Conservation (phyloP, 2,888 invertebrate genomes). For the Crocallis elinguaria region DNA sequence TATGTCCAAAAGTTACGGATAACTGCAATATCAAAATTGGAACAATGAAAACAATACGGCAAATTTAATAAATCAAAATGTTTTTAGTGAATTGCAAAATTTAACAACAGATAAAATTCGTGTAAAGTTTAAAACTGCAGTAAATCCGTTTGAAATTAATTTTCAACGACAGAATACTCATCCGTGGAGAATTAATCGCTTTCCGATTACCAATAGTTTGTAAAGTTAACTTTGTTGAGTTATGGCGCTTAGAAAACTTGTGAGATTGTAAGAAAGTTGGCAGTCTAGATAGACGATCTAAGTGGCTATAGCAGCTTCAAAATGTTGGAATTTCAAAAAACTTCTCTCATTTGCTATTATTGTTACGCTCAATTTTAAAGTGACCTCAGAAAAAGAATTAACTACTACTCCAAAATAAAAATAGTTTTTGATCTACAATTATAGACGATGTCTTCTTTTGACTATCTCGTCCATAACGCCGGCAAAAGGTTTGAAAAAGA, state of each 20-base stretch:
- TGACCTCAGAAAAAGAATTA: too few relatives aligned
- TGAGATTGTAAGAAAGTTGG: constrained; percentile 44
- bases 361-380: too few relatives aligned
- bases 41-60: constrained; percentile 20
- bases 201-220: constrained; percentile 65
- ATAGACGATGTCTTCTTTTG: too few relatives aligned
- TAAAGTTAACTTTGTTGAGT: constrained; percentile 61
- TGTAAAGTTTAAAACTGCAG: constrained; percentile 56
- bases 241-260: constrained; percentile 55
- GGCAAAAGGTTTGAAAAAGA: too few relatives aligned
- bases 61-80: constrained; percentile 30
- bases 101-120: constrained; percentile 31
- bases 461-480: too few relatives aligned
- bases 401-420: too few relatives aligned
- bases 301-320: not conserved
- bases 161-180: constrained; percentile 67
- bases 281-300: not conserved
- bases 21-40: constrained; percentile 20
- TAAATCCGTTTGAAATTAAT: constrained; percentile 68
- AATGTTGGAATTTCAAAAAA: too few relatives aligned
- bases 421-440: too few relatives aligned
- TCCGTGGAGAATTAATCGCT: constrained; percentile 66
- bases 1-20: constrained; percentile 19
- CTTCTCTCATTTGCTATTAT: too few relatives aligned
- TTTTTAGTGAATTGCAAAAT: constrained; percentile 25